Conservation (phyloP, 2,113 vertebrate genomes). For the Pantherophis guttatus region DNA sequence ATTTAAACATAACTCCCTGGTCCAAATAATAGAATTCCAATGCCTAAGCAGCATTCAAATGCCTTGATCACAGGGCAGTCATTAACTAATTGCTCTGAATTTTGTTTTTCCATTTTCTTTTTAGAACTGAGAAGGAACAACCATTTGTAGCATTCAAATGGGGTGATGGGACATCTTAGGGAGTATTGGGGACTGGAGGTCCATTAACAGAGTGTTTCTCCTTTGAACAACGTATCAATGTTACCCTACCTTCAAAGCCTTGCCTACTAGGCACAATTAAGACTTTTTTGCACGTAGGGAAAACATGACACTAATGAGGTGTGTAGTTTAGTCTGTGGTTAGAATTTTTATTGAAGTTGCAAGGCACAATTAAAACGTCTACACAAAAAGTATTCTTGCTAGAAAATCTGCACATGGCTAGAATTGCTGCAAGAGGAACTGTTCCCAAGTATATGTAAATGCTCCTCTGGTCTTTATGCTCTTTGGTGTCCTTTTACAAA, state of each 20-base stretch:
- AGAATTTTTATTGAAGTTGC: constrained; percentile 10
- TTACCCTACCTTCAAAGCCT: not conserved
- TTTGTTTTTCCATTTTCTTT: not conserved
- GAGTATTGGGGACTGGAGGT: not conserved
- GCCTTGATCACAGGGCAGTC: not conserved
- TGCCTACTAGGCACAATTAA: constrained; percentile 2
- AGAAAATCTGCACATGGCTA: not conserved
- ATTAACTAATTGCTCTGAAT: not conserved
- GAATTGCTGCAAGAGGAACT: not conserved
- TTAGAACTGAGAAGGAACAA: not conserved
- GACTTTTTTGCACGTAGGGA: not conserved
- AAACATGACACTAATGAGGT: constrained; percentile 17
- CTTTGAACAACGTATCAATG: not conserved
- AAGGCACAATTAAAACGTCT: constrained; percentile 18
- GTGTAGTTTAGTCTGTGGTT: constrained; percentile 3
- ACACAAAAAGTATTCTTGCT: not conserved
- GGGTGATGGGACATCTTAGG: not conserved
- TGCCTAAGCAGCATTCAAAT: not conserved
- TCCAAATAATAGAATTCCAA: not conserved
- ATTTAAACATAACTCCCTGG: not conserved
- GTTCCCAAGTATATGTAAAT: not conserved
- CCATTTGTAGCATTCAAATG: not conserved
- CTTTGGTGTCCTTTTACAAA: not conserved
- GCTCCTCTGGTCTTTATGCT: not conserved
- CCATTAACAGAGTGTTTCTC: not conserved